A percentile compares a stretch with the other conserved stretches of the same genome.
Conservation (phyloP, 2,888 invertebrate genomes). For the Kryphioiulus occultus region DNA sequence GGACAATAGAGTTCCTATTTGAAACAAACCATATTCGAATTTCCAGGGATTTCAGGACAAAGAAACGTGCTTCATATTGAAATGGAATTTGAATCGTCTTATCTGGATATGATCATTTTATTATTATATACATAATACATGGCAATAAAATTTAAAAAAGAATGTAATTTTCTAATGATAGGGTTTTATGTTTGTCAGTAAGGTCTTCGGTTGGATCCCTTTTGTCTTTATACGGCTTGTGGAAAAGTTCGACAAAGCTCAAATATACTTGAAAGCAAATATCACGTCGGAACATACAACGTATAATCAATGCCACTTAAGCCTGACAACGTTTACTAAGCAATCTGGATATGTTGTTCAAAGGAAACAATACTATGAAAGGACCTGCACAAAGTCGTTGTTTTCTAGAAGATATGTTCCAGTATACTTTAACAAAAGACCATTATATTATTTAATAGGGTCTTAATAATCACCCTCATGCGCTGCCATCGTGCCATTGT, state of each 20-base stretch:
- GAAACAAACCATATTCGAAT: background rate
- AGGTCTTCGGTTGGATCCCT: background rate
- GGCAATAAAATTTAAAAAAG: background rate
- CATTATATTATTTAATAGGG: background rate
- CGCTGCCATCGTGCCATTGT: background rate
- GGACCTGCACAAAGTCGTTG: background rate
- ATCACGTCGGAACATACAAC: background rate
- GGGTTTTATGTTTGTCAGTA: background rate
- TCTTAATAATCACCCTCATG: background rate
- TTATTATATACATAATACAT: background rate
- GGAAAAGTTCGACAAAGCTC: background rate
- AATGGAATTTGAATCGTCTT: background rate
- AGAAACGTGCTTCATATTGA: background rate
- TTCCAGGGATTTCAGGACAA: background rate
- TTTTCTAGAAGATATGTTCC: background rate
- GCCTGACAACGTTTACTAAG: background rate
- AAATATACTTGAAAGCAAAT: background rate
- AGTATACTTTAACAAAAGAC: background rate
- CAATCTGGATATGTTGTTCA: background rate
- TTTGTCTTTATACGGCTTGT: background rate
- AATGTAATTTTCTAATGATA: background rate
- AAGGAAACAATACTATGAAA: background rate
- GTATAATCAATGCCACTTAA: slow-evolving; percentile 21
- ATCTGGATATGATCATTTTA: background rate
- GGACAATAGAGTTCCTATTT: background rate